A percentile compares a stretch with the other conserved stretches of the same genome.
phyloP scores from a whole-genome alignment of 2,113 vertebrate species.

The Charadrius vociferus region DNA sequence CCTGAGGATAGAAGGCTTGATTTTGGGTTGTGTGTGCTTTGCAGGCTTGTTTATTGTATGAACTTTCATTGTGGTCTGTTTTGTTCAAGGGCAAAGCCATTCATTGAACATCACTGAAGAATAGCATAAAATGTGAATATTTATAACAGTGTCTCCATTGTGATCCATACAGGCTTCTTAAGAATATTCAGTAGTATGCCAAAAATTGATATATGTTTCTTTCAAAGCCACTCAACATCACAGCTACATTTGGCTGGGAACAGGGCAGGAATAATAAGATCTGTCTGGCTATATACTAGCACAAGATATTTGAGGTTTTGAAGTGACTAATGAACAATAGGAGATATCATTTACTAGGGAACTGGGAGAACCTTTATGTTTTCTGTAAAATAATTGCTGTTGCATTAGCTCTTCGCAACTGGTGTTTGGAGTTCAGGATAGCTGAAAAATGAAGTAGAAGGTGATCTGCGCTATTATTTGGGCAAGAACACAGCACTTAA shows the following conservation, averaged over 20 bases:
- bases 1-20: neutral
- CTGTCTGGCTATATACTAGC: neutral
- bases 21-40: neutral
- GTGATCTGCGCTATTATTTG: neutral
- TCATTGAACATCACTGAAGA: constrained; percentile 2
- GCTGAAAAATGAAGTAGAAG: constrained; percentile 5
- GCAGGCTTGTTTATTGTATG: neutral
- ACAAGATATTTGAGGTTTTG: neutral
- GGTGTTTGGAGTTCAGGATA: neutral
- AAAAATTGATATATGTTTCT: constrained; percentile 48
- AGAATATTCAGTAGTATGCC: constrained; percentile 25
- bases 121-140: constrained; percentile 19
- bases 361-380: neutral
- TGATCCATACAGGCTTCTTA: constrained; percentile 11
- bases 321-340: constrained; percentile 25
- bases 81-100: constrained; percentile 51
- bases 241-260: constrained; percentile 5
- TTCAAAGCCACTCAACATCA: constrained; percentile 28
- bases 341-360: neutral
- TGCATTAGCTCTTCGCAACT: constrained; percentile 17
- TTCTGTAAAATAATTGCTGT: constrained; percentile 16
- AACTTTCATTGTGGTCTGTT: neutral
- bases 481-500: neutral
- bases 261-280: constrained; percentile 21
- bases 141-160: constrained; percentile 5